Evolutionary conservation across 2,113 vertebrate species (phyloP).

Genomic region (Megaleporinus macrocephalus): DNA sequence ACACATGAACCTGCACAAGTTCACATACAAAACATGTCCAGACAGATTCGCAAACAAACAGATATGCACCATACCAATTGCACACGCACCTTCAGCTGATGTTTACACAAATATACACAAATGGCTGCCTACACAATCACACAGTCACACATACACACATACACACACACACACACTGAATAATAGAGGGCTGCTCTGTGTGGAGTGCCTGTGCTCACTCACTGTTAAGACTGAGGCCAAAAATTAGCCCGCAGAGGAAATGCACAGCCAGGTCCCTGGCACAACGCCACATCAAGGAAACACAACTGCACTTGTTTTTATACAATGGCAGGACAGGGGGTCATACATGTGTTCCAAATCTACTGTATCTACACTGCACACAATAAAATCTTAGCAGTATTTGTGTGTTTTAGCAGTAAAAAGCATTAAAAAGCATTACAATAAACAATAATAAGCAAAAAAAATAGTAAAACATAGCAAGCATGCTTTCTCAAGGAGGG

Average conservation of each 20-base stretch:
- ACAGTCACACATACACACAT: slow-evolving; percentile 1
- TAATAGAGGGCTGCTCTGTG: slow-evolving; percentile 25
- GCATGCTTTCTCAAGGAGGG: no score
- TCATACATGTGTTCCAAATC: not conserved
- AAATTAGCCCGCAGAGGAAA: slow-evolving; percentile 67
- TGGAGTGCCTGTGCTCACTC: slow-evolving; percentile 26
- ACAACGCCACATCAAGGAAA: slow-evolving; percentile 57
- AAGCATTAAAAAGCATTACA: no score
- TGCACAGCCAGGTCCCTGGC: slow-evolving; percentile 65
- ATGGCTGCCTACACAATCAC: not conserved
- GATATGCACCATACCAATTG: not conserved
- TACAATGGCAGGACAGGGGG: not conserved
- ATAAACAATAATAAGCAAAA: no score
- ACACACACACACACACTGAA: not conserved
- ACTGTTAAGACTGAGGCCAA: slow-evolving; percentile 58
- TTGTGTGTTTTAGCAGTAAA: no score
- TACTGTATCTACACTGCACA: no score
- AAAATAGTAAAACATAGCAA: no score
- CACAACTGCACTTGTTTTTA: no score
- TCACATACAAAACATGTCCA: slow-evolving; percentile 19
- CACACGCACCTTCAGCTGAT: not conserved
- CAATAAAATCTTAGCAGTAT: no score
- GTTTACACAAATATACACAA: not conserved
- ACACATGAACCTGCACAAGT: slow-evolving; percentile 5
- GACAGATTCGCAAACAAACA: not conserved